Percentiles rank a stretch among this genome's conserved stretches.
Evolutionary conservation across 1,140 invertebrate species (phyloP).

Genomic region (Drosophila funebris): DNA sequence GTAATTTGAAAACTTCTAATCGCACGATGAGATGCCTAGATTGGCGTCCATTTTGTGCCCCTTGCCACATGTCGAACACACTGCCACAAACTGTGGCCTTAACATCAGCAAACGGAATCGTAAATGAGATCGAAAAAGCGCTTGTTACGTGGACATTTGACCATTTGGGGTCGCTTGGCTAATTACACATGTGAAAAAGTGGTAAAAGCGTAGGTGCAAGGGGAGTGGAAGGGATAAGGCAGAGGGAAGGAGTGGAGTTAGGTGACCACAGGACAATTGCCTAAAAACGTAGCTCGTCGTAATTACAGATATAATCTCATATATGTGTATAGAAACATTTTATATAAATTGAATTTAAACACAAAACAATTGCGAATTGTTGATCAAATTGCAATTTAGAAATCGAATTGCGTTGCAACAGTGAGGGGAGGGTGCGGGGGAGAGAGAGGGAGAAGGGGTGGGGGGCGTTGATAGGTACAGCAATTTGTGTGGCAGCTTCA

Average conservation of each 20-base stretch:
- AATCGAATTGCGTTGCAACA: conserved; percentile 53
- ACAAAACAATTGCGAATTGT: conserved; percentile 75
- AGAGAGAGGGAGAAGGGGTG: neutral
- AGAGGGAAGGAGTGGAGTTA: neutral
- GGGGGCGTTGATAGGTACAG: neutral
- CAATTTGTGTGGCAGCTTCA: neutral
- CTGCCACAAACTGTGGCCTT: conserved; percentile 3
- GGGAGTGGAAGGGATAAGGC: neutral
- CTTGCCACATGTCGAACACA: neutral
- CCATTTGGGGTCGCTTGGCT: conserved; percentile 20
- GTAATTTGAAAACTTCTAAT: conserved; percentile 43
- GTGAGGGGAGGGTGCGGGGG: neutral
- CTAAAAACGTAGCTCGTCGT: conserved; percentile 43
- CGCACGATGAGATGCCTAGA: conserved; percentile 41
- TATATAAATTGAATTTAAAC: conserved; percentile 81
- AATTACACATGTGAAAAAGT: conserved; percentile 38
- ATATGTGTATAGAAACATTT: conserved; percentile 39
- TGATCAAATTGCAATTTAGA: conserved; percentile 82
- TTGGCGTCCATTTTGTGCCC: conserved; percentile 21
- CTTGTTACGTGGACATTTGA: conserved; percentile 23
- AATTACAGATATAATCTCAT: conserved; percentile 73
- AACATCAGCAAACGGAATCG: conserved; percentile 33
- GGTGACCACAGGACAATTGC: conserved; percentile 13
- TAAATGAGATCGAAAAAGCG: conserved; percentile 42
- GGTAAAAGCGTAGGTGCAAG: neutral